Evolutionary conservation across 1,140 invertebrate genomes (phyloP).

Genomic region (Tetramorium simillimum): DNA sequence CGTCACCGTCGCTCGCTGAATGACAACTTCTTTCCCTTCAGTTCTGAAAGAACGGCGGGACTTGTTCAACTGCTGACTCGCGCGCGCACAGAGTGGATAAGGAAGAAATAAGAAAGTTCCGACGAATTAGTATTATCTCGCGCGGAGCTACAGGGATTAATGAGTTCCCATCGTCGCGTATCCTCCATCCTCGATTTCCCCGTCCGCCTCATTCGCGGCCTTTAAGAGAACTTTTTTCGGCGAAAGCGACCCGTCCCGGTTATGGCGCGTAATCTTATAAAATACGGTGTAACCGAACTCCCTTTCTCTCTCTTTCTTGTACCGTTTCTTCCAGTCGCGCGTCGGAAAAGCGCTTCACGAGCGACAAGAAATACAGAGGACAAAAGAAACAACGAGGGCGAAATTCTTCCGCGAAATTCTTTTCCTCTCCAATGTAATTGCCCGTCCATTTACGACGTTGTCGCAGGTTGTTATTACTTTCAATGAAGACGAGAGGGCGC

Average conservation of each 20-base stretch:
- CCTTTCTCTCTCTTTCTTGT: neutral
- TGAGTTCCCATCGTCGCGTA: slow-evolving; percentile 36
- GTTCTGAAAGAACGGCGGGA: neutral
- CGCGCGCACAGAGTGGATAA: slow-evolving; percentile 40
- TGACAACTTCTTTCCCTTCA: slow-evolving; percentile 32
- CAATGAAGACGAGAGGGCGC: neutral
- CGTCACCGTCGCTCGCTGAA: neutral
- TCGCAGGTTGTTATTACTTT: slow-evolving; percentile 45
- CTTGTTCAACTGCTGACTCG: slow-evolving; percentile 45
- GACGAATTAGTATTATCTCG: slow-evolving; percentile 67
- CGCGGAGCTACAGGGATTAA: slow-evolving; percentile 66
- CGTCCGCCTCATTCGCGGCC: neutral
- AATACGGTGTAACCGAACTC: slow-evolving; percentile 48
- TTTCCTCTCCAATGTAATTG: slow-evolving; percentile 35
- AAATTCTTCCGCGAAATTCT: slow-evolving; percentile 37
- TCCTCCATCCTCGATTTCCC: neutral
- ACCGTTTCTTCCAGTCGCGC: neutral
- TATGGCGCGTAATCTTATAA: slow-evolving; percentile 47
- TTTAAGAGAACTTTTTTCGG: slow-evolving; percentile 31
- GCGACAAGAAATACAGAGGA: slow-evolving; percentile 7
- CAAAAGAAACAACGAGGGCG: neutral
- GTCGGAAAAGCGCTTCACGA: slow-evolving; percentile 23
- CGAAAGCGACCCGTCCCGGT: neutral
- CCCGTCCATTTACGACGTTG: slow-evolving; percentile 30
- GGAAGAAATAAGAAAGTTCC: slow-evolving; percentile 62